Evolutionary conservation across 2,888 invertebrate genomes (phyloP).

Genomic region (Scaptomyza parva): DNA sequence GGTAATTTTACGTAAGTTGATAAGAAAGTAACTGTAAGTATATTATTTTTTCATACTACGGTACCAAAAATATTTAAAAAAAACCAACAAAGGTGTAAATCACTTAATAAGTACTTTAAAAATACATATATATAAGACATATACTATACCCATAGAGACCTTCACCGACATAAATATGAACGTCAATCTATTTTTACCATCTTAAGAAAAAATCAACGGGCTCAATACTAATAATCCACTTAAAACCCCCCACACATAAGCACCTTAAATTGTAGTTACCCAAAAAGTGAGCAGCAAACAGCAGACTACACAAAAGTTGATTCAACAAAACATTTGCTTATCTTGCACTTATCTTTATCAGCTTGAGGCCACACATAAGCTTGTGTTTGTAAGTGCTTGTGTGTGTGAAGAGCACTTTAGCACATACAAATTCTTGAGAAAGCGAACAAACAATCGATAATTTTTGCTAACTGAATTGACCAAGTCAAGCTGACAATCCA

Average conservation of each 20-base stretch:
- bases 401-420: conserved; percentile 18
- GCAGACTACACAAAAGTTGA: conserved; percentile 44
- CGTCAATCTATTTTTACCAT: conserved; percentile 3
- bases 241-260: conserved; percentile 43
- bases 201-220: conserved; percentile 8
- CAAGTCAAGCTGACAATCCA: conserved; percentile 36
- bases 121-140: too few species aligned
- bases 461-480: conserved; percentile 75
- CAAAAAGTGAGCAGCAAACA: conserved; percentile 47
- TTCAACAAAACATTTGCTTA: conserved; percentile 61
- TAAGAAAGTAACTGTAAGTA: neutral
- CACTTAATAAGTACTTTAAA: too few species aligned
- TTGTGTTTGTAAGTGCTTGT: neutral
- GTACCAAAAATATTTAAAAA: too few species aligned
- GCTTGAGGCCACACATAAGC: conserved; percentile 22
- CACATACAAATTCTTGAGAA: conserved; percentile 40
- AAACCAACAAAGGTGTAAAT: too few species aligned
- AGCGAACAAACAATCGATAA: conserved; percentile 64
- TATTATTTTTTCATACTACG: too few species aligned
- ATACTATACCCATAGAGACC: neutral
- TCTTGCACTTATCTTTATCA: conserved; percentile 62
- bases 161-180: neutral
- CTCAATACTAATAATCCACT: conserved; percentile 29
- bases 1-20: neutral
- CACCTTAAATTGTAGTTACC: conserved; percentile 29